Evolutionary conservation across 1,140 invertebrate species (phyloP).

Genomic region (Magallana ariakensis): DNA sequence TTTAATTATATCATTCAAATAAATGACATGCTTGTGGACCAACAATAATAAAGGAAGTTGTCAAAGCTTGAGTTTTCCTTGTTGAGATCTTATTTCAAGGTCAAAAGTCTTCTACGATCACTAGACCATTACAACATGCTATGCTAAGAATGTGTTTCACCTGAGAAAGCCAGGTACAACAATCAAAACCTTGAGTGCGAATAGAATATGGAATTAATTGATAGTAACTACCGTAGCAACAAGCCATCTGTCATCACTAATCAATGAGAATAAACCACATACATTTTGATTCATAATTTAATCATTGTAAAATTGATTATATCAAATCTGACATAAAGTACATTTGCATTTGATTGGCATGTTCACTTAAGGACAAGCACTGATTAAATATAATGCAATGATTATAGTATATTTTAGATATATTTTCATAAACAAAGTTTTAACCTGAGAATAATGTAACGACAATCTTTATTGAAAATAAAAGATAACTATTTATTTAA

Average conservation of each 20-base stretch:
- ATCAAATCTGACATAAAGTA: background rate
- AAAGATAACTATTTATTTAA: too few species aligned
- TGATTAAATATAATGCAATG: too few species aligned
- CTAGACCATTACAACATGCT: background rate
- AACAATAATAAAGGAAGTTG: background rate
- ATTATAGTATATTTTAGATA: too few species aligned
- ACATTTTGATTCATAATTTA: background rate
- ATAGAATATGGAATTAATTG: background rate
- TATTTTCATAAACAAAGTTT: background rate
- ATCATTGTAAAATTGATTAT: background rate
- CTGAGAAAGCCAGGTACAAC: background rate
- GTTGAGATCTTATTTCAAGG: background rate
- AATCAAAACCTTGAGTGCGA: background rate
- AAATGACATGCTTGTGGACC: background rate
- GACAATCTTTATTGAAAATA: too few species aligned
- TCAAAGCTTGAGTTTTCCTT: background rate
- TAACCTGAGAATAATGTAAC: too few species aligned
- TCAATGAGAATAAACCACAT: background rate
- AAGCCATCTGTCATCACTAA: background rate
- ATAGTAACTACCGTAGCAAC: background rate
- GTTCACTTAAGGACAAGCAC: too few species aligned
- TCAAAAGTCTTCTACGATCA: background rate
- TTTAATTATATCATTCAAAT: background rate
- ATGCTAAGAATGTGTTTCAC: background rate
- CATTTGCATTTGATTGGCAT: background rate